Evolutionary conservation across 2,113 vertebrate genomes (phyloP).

Genomic region (Sapajus apella): DNA sequence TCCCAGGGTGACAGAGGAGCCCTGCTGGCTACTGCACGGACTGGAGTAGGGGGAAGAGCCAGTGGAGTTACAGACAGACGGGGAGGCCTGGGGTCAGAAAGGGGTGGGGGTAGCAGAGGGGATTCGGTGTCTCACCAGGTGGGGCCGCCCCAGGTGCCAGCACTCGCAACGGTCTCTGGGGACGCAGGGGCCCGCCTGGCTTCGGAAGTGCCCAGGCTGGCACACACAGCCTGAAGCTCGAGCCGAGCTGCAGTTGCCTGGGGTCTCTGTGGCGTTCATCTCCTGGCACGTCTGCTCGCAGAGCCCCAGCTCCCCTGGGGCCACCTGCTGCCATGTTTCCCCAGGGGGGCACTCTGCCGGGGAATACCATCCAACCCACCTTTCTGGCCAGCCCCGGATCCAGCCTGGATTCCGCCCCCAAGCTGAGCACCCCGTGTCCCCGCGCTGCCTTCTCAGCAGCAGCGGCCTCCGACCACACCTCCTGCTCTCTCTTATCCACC

Average conservation of each 20-base stretch:
- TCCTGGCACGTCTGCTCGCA: slow-evolving; percentile 89
- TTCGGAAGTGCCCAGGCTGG: slow-evolving; percentile 86
- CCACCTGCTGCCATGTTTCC: slow-evolving; percentile 85
- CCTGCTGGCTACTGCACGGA: rapidly evolving
- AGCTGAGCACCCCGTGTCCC: rapidly evolving
- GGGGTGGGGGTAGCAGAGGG: not conserved
- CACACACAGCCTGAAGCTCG: slow-evolving; percentile 85
- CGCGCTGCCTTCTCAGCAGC: rapidly evolving
- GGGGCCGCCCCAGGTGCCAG: slow-evolving; percentile 76
- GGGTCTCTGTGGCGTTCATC: slow-evolving; percentile 70
- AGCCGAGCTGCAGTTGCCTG: slow-evolving; percentile 78
- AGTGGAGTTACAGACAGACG: rapidly evolving
- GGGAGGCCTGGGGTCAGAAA: not conserved
- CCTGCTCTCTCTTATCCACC: not conserved
- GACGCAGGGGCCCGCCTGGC: slow-evolving; percentile 82
- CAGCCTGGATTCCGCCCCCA: not conserved
- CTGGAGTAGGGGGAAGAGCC: not conserved
- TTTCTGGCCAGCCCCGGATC: not conserved
- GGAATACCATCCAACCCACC: not conserved
- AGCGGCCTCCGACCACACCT: too few species aligned
- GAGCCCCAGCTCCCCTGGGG: not conserved
- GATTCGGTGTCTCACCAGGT: slow-evolving; percentile 76
- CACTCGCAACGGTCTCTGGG: slow-evolving; percentile 89
- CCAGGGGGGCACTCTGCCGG: slow-evolving; percentile 86
- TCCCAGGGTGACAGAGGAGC: too few species aligned